Evolutionary conservation across 1,140 invertebrate species (phyloP).

Genomic region (Pseudobourletiella spinata): DNA sequence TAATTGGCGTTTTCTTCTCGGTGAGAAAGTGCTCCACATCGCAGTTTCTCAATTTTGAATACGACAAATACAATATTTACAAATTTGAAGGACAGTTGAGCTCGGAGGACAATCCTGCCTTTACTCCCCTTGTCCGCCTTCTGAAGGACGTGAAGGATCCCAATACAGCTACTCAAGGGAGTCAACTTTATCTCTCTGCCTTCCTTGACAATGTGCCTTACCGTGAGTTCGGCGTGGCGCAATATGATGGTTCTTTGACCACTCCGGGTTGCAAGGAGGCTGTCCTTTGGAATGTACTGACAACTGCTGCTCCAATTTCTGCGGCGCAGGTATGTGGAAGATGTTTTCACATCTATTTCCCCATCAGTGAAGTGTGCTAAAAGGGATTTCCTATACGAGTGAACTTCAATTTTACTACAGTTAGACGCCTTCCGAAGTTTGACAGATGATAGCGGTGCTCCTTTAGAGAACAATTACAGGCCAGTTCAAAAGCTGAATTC

Average conservation of each 20-base stretch:
- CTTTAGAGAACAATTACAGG: not conserved
- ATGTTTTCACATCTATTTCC: too few relatives aligned
- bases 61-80: too few relatives aligned
- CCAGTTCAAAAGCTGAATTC: not conserved
- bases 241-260: slow-evolving; percentile 1
- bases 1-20: not conserved
- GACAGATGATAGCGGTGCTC: not conserved
- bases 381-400: too few relatives aligned
- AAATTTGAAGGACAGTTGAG: too few relatives aligned
- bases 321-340: not conserved
- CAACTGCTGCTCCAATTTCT: not conserved
- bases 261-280: not conserved
- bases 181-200: too few relatives aligned
- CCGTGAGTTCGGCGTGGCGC: too few relatives aligned
- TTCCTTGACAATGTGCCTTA: too few relatives aligned
- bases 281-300: not conserved
- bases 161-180: too few relatives aligned
- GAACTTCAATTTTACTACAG: not conserved
- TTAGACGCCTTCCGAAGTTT: not conserved
- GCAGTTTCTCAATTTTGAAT: too few relatives aligned
- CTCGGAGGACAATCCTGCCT: not conserved
- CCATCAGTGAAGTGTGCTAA: too few relatives aligned
- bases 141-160: not conserved
- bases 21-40: too few relatives aligned
- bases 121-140: not conserved